A percentile compares a stretch with the other conserved stretches of the same genome.
Evolutionary conservation across 2,888 invertebrate species (phyloP).

Genomic region (Lasioglossum figueresi): DNA sequence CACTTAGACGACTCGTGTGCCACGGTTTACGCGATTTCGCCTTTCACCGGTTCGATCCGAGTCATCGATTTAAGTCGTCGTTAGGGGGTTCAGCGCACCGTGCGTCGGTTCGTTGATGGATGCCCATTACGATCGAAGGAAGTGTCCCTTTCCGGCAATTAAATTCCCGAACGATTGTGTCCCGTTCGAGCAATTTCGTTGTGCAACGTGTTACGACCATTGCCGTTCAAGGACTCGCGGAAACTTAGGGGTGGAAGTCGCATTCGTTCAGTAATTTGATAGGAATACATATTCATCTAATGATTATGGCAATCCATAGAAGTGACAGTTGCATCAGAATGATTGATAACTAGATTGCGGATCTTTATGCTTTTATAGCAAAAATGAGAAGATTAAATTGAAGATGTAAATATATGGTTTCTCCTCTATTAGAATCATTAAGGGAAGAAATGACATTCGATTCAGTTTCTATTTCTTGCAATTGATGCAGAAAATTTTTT

Average conservation of each 20-base stretch:
- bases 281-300: too few species aligned
- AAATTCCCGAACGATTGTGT: constrained; percentile 26
- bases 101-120: constrained; percentile 24
- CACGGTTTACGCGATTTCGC: constrained; percentile 33
- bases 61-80: constrained; percentile 43
- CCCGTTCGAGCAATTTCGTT: constrained; percentile 4
- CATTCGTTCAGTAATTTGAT: too few species aligned
- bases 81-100: constrained; percentile 38
- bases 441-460: too few species aligned
- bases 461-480: too few species aligned
- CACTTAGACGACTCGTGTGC: constrained; percentile 18
- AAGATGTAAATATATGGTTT: too few species aligned
- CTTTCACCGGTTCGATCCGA: constrained; percentile 51
- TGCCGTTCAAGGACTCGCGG: background rate
- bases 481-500: too few species aligned
- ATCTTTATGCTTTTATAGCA: too few species aligned
- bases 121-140: constrained; percentile 54
- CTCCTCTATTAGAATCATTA: too few species aligned
- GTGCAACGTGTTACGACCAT: constrained; percentile 2
- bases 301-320: too few species aligned
- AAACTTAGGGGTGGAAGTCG: background rate
- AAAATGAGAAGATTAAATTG: too few species aligned
- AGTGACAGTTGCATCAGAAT: too few species aligned
- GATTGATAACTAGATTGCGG: too few species aligned
- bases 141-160: constrained; percentile 57